Evolutionary conservation across 2,888 invertebrate genomes (phyloP), one percentile per base, ranked within the genome.

Genomic region (Melieria crassipennis): DNA sequence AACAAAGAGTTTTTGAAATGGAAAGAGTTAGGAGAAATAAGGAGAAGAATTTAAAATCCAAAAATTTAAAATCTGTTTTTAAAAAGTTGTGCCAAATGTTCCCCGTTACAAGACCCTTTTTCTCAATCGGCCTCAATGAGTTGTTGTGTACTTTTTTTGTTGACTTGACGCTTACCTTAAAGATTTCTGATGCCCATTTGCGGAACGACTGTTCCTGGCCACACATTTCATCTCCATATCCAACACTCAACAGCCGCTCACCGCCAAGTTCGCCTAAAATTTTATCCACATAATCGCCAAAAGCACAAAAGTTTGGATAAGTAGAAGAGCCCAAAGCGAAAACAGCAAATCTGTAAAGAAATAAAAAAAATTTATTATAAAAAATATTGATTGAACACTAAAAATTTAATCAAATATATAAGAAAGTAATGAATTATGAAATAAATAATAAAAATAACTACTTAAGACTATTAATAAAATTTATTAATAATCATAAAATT

Each of bases 301-400:
- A 98, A 69, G 96, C 95, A 87, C 97, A 96, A 85, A 97, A 98
- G 87, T 98, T 97, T 0, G 98, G 98, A 85, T 98, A 98, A 0
- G 97, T 97, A 78, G 96, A 96, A 6, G 97, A 97, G 16, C 98
- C 98, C 63, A 98, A 88, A 0, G 95, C 97, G 83, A 98, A 98
- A 4, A 98, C 97, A 0, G 97, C 96, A 83, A 95, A 98, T 80
- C 94, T 93, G 55, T 47, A 50, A 61, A 65, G 50, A 42, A 50
- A 50, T 30, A 30, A 30, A 30, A 30, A 30, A 1, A 2, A 30
- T 30, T 30, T 30, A 2, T 30, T 30, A 30, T 30, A 30, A 7
- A 13, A 52, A 52, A n/a, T 50, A 50, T 50, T 50, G 3, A 50
- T 50, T 50, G 3, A 50, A 7, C 7, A 50, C 2, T 50, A 50